Conservation (phyloP, 1,140 invertebrate genomes). For the Cheumatopsyche charites region DNA sequence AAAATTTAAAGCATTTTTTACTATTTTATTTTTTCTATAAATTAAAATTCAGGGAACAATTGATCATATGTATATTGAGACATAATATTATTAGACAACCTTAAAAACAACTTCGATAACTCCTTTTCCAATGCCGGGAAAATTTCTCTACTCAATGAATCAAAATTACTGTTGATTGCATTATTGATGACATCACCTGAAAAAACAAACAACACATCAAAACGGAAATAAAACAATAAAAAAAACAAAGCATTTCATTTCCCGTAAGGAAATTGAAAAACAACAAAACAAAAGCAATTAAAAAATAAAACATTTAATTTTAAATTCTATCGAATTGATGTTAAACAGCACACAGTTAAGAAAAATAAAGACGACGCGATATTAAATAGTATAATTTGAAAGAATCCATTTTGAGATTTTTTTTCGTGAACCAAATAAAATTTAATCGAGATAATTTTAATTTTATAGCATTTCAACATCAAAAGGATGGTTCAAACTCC, state of each 20-base stretch:
- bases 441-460: too few species aligned
- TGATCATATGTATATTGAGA: constrained; percentile 63
- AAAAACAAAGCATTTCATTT: neutral
- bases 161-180: constrained; percentile 69
- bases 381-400: too few species aligned
- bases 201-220: constrained; percentile 39
- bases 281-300: too few species aligned
- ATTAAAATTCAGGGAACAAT: constrained; percentile 60
- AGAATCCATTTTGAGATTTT: too few species aligned
- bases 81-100: constrained; percentile 64
- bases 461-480: too few species aligned
- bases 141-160: constrained; percentile 64
- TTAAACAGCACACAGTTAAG: too few species aligned
- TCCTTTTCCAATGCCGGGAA: constrained; percentile 65
- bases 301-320: too few species aligned
- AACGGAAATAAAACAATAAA: constrained; percentile 44
- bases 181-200: constrained; percentile 63
- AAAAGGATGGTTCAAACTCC: too few species aligned
- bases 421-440: too few species aligned
- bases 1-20: too few species aligned
- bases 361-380: too few species aligned
- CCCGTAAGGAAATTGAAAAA: neutral
- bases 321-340: too few species aligned
- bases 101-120: constrained; percentile 60
- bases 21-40: neutral